These are phyloP conservation scores for Coenobita brevimanus DNA, from an alignment of 1,140 invertebrate species.

Conservation along the genomic window DNA sequence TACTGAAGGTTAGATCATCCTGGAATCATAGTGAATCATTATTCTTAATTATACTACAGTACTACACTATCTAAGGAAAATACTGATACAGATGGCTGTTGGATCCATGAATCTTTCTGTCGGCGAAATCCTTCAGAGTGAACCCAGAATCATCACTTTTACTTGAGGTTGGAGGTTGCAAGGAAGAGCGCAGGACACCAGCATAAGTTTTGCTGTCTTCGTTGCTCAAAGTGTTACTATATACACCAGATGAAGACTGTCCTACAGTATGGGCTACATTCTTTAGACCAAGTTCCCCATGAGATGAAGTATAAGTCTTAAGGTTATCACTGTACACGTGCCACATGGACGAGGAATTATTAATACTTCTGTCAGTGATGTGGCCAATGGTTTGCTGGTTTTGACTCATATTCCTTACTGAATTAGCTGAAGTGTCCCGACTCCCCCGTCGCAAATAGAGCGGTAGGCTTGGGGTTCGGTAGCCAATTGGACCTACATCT, in stretches of 20 bases:
- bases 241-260: not conserved
- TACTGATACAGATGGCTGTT: constrained; percentile 55
- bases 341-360: not conserved
- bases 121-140: constrained; percentile 33
- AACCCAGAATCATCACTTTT: constrained; percentile 37
- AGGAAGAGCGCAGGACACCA: constrained; percentile 51
- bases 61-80: constrained; percentile 31
- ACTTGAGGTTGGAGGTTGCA: constrained; percentile 11
- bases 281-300: constrained; percentile 44
- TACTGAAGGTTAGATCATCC: no score
- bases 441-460: constrained; percentile 51
- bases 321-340: constrained; percentile 16
- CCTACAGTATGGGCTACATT: constrained; percentile 40
- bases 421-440: constrained; percentile 30
- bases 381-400: not conserved
- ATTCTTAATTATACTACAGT: no score
- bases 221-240: not conserved
- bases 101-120: constrained; percentile 29
- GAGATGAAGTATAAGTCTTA: constrained; percentile 15
- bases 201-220: constrained; percentile 54
- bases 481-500: constrained; percentile 21
- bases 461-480: constrained; percentile 53
- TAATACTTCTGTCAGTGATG: not conserved
- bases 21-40: not conserved
- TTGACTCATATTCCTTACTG: constrained; percentile 1